Percentiles rank a stretch among this genome's conserved stretches.
phyloP scores from a whole-genome alignment of 2,797 vertebrate genomes.

The Novumbra hubbsi region DNA sequence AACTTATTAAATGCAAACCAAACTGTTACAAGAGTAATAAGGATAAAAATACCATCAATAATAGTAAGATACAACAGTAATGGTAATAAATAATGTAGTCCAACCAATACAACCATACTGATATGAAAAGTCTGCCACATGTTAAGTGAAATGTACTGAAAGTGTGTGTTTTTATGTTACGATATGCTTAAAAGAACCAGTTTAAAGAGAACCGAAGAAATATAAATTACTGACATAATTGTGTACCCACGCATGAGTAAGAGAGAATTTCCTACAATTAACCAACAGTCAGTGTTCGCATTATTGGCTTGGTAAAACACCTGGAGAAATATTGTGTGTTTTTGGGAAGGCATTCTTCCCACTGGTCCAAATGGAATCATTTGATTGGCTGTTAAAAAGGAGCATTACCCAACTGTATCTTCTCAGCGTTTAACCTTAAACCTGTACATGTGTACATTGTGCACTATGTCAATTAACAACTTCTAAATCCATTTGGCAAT shows the following conservation, averaged over 20 bases:
- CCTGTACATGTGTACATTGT: conserved; percentile 51
- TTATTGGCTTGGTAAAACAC: conserved; percentile 31
- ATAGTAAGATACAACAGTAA: conserved; percentile 70
- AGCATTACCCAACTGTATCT: conserved; percentile 38
- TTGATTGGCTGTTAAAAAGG: conserved; percentile 32
- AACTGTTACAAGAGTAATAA: conserved; percentile 64
- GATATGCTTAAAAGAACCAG: conserved; percentile 54
- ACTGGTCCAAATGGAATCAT: conserved; percentile 52
- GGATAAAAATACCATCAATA: conserved; percentile 73
- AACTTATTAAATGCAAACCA: conserved; percentile 68
- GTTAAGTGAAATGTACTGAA: conserved; percentile 30
- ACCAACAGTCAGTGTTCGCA: conserved; percentile 19
- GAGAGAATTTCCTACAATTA: conserved; percentile 30
- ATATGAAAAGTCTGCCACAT: conserved; percentile 59
- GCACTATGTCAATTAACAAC: conserved; percentile 58
- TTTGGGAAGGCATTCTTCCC: conserved; percentile 47
- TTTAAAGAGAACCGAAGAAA: conserved; percentile 74
- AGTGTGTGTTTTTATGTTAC: conserved; percentile 8
- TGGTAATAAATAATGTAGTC: conserved; percentile 73
- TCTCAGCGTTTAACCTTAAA: conserved; percentile 45
- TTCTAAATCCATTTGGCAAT: conserved; percentile 77
- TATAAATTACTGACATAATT: conserved; percentile 49
- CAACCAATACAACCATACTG: conserved; percentile 57
- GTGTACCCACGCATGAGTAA: conserved; percentile 23
- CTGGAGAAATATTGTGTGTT: conserved; percentile 45